Evolutionary conservation across 2,888 invertebrate genomes (phyloP).

Genomic region (Bursaphelenchus okinawaensis): DNA sequence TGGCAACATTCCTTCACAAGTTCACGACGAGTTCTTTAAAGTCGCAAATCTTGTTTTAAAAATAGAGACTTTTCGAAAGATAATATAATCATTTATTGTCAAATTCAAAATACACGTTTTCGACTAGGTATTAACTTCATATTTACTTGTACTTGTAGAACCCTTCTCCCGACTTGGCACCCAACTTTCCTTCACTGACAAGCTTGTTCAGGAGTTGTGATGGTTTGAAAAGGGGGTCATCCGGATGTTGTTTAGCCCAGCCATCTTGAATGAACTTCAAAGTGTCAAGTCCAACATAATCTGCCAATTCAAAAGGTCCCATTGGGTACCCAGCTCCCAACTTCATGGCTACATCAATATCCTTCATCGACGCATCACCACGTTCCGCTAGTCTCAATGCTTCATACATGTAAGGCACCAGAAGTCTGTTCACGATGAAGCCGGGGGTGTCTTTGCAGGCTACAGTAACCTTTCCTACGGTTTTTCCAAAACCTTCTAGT

Average conservation of each 20-base stretch:
- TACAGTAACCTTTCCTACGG: slow-evolving; percentile 76
- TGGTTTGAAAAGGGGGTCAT: slow-evolving; percentile 68
- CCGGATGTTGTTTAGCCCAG: slow-evolving; percentile 71
- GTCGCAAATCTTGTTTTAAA: no score
- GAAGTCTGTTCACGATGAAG: slow-evolving; percentile 80
- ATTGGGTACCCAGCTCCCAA: slow-evolving; percentile 81
- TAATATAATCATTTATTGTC: no score
- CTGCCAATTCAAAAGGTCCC: slow-evolving; percentile 79
- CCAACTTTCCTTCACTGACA: slow-evolving; percentile 74
- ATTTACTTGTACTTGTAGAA: slow-evolving; percentile 70
- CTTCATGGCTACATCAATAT: slow-evolving; percentile 84
- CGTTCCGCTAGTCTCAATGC: slow-evolving; percentile 70
- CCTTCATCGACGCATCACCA: slow-evolving; percentile 62
- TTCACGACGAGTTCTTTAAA: no score
- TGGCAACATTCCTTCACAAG: no score
- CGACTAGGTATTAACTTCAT: no score
- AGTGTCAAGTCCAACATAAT: slow-evolving; percentile 75
- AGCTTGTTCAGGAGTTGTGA: slow-evolving; percentile 61
- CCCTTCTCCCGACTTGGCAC: slow-evolving; percentile 76
- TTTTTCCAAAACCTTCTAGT: slow-evolving; percentile 75
- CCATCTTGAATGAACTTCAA: slow-evolving; percentile 72
- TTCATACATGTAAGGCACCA: slow-evolving; percentile 78
- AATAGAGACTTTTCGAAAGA: no score
- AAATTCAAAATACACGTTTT: no score
- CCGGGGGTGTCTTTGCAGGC: slow-evolving; percentile 61